Percentiles rank a stretch among this genome's conserved stretches.
phyloP scores from a whole-genome alignment of 2,888 invertebrate genomes.

The Oithona nana region DNA sequence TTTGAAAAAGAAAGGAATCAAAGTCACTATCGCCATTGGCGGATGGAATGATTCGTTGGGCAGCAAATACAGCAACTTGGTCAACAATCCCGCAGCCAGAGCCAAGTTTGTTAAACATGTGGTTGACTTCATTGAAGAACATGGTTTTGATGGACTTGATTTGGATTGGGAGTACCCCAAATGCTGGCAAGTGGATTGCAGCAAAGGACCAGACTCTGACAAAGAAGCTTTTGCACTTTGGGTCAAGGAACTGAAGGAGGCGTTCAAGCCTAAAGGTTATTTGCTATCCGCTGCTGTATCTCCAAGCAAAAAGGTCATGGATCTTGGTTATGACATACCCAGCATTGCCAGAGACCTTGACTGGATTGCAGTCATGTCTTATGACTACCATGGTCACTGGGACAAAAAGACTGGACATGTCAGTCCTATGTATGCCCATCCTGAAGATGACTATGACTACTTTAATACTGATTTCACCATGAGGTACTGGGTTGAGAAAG shows the following conservation, averaged over 20 bases:
- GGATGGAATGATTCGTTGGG: slow-evolving; percentile 38
- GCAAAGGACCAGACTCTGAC: slow-evolving; percentile 61
- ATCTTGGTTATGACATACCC: slow-evolving; percentile 64
- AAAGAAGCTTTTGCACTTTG: slow-evolving; percentile 56
- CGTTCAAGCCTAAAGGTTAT: slow-evolving; percentile 44
- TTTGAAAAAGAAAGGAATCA: slow-evolving; percentile 30
- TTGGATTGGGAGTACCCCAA: slow-evolving; percentile 48
- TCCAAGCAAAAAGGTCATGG: slow-evolving; percentile 67
- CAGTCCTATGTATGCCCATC: slow-evolving; percentile 60
- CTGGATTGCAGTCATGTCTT: slow-evolving; percentile 82
- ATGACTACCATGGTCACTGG: slow-evolving; percentile 81
- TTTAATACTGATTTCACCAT: slow-evolving; percentile 74
- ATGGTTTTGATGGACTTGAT: slow-evolving; percentile 49
- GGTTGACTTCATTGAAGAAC: slow-evolving; percentile 33
- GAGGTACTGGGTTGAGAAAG: slow-evolving; percentile 69
- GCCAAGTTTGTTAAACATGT: slow-evolving; percentile 37
- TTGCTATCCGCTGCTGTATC: slow-evolving; percentile 66
- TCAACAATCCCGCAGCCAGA: slow-evolving; percentile 29
- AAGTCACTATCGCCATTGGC: slow-evolving; percentile 29
- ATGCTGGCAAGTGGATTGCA: slow-evolving; percentile 69
- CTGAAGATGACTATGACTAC: slow-evolving; percentile 56
- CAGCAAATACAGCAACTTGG: slow-evolving; percentile 27
- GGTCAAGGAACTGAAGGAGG: slow-evolving; percentile 47
- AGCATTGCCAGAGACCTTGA: slow-evolving; percentile 52
- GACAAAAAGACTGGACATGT: slow-evolving; percentile 78